Percentiles rank a stretch among this genome's conserved stretches.
Evolutionary conservation across 2,113 vertebrate genomes (phyloP).

Genomic region (Epinephelus fuscoguttatus): DNA sequence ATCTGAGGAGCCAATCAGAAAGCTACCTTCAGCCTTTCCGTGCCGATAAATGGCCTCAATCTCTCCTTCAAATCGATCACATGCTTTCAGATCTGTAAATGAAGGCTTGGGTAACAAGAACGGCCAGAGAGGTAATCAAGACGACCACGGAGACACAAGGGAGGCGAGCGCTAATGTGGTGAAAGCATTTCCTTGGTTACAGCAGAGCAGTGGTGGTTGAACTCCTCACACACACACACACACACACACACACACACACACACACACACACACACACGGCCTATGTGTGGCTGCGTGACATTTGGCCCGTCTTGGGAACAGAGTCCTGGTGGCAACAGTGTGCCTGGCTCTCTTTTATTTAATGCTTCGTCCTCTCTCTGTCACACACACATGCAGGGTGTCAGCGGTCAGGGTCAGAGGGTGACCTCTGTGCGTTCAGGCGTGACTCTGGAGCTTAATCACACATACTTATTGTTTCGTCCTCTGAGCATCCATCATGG

Average conservation of each 20-base stretch:
- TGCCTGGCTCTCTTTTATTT: slow-evolving; percentile 46
- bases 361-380: slow-evolving; percentile 9
- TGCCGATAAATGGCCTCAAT: slow-evolving; percentile 47
- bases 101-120: slow-evolving; percentile 69
- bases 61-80: slow-evolving; percentile 66
- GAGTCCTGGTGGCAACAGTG: slow-evolving; percentile 33
- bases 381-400: slow-evolving; percentile 23
- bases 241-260: slow-evolving; percentile 27
- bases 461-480: slow-evolving; percentile 57
- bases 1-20: slow-evolving; percentile 58
- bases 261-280: slow-evolving; percentile 16
- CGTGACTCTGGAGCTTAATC: slow-evolving; percentile 57
- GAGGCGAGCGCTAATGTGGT: slow-evolving; percentile 65
- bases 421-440: slow-evolving; percentile 53
- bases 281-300: slow-evolving; percentile 28
- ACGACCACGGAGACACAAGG: slow-evolving; percentile 68
- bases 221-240: slow-evolving; percentile 18
- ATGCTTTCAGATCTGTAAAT: slow-evolving; percentile 76
- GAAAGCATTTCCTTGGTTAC: slow-evolving; percentile 70
- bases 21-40: slow-evolving; percentile 31
- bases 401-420: slow-evolving; percentile 56
- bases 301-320: slow-evolving; percentile 52
- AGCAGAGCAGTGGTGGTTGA: slow-evolving; percentile 24
- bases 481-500: slow-evolving; percentile 42
- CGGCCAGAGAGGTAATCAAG: slow-evolving; percentile 72